Evolutionary conservation across 53 echinoderm and acorn worm species (phyloP).

Genomic region (Temnopleurus reevesii): DNA sequence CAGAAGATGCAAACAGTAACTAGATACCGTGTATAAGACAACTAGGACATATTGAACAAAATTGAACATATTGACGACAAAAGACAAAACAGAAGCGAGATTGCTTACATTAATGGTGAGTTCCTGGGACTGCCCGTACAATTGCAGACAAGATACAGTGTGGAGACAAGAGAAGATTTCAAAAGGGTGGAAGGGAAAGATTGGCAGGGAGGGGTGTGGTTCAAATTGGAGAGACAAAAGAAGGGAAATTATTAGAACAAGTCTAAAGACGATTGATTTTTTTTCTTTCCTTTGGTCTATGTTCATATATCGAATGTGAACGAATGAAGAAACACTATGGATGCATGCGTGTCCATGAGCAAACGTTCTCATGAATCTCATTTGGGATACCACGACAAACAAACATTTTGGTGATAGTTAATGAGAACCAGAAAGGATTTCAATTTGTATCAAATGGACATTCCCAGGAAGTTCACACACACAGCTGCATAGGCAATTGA

Average conservation of each 20-base stretch:
- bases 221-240: conserved; percentile 42
- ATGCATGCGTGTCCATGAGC: neutral
- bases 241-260: conserved; percentile 42
- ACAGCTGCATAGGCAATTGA: conserved; percentile 8
- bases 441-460: conserved; percentile 25
- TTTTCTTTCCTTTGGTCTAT: neutral
- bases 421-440: neutral
- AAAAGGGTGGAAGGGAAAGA: conserved; percentile 17
- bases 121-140: conserved; percentile 58
- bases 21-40: neutral
- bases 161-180: conserved; percentile 51
- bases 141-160: conserved; percentile 53
- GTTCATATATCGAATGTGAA: neutral
- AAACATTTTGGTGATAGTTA: conserved; percentile 19
- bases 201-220: conserved; percentile 8
- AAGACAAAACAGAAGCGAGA: conserved; percentile 44
- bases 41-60: conserved; percentile 5
- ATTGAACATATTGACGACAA: conserved; percentile 15
- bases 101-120: conserved; percentile 57
- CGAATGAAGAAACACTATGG: neutral
- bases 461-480: conserved; percentile 35
- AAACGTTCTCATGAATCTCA: neutral
- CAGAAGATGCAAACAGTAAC: conserved; percentile 6
- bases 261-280: conserved; percentile 16
- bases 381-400: conserved; percentile 15